A percentile compares a stretch with the other conserved stretches of the same genome.
Evolutionary conservation across 2,797 vertebrate genomes (phyloP).

Genomic region (Anguilla anguilla): DNA sequence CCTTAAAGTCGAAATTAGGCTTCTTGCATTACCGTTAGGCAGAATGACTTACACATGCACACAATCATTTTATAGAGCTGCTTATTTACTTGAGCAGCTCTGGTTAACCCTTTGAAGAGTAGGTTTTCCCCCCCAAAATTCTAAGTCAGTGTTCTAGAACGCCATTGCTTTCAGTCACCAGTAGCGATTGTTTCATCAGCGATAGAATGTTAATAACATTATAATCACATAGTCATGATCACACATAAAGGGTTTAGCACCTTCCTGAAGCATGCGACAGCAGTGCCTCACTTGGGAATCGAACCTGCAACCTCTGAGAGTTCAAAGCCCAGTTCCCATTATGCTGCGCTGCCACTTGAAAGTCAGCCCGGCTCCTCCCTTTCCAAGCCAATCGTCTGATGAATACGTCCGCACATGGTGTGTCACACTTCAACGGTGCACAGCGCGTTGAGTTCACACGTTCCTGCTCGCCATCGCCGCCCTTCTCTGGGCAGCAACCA

Average conservation of each 20-base stretch:
- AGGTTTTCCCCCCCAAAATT: too few species aligned
- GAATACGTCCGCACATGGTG: neutral
- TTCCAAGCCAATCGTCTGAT: neutral
- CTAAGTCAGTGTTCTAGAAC: too few species aligned
- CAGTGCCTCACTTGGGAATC: neutral
- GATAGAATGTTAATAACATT: too few species aligned
- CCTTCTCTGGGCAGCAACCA: conserved; percentile 70
- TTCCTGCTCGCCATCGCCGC: conserved; percentile 55
- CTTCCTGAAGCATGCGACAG: neutral
- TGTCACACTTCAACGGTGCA: neutral
- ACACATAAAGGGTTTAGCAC: neutral
- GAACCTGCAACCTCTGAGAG: neutral
- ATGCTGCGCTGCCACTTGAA: neutral
- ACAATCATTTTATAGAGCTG: too few species aligned
- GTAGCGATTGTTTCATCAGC: too few species aligned
- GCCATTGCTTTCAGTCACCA: too few species aligned
- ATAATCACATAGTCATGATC: too few species aligned
- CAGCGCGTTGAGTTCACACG: conserved; percentile 54
- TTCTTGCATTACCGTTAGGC: too few species aligned
- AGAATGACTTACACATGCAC: too few species aligned
- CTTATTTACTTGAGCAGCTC: too few species aligned
- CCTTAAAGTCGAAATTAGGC: too few species aligned
- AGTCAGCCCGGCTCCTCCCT: neutral
- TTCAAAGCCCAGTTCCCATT: neutral
- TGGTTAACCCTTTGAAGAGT: too few species aligned